phyloP scores from a whole-genome alignment of 2,797 vertebrate genomes.

The Loris lydekkerianus region DNA sequence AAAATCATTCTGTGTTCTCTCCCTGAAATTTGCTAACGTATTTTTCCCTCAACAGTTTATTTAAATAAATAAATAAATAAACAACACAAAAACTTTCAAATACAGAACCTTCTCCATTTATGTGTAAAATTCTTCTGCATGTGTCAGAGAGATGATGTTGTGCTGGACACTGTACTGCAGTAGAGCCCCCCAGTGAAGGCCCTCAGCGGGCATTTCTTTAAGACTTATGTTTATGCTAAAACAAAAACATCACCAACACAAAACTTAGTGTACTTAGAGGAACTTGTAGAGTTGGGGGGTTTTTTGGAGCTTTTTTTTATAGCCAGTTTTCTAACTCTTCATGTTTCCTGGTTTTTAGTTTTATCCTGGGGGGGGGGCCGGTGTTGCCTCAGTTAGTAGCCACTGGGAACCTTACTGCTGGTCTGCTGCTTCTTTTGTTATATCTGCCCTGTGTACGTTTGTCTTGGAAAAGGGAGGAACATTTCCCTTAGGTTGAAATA shows the following conservation, averaged over 20 bases:
- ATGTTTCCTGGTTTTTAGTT: not conserved
- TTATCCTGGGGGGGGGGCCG: not conserved
- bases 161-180: accelerated
- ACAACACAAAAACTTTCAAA: not conserved
- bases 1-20: not conserved
- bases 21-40: constrained; percentile 10
- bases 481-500: not conserved
- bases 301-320: not conserved
- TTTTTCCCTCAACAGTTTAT: not conserved
- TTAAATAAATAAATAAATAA: not conserved
- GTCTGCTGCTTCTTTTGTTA: not conserved
- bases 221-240: not conserved
- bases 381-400: not conserved
- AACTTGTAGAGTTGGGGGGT: not conserved
- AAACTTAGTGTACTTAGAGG: not conserved
- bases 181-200: not conserved
- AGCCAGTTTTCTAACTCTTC: not conserved
- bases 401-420: not conserved
- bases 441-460: not conserved
- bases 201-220: not conserved
- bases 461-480: not conserved
- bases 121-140: not conserved
- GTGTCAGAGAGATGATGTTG: not conserved
- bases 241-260: not conserved
- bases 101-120: not conserved